Evolutionary conservation across 2,113 vertebrate species (phyloP).

Genomic region (Leucopsar rothschildi): DNA sequence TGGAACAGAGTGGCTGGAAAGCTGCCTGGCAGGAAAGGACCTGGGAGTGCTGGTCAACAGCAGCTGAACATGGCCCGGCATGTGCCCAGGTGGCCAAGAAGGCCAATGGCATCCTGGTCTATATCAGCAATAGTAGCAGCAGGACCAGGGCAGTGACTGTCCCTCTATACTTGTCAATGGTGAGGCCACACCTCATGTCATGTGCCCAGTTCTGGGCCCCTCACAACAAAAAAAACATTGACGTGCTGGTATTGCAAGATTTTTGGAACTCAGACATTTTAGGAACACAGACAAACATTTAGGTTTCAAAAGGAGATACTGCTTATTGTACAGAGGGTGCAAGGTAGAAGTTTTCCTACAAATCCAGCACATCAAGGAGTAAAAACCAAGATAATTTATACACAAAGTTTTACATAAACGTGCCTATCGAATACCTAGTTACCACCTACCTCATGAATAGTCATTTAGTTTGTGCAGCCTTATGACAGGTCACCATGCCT

Average conservation of each 20-base stretch:
- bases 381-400: not conserved
- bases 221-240: not conserved
- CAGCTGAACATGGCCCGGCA: not conserved
- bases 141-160: too few relatives aligned
- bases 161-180: not conserved
- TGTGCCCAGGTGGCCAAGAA: not conserved
- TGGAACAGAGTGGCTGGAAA: not conserved
- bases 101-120: not conserved
- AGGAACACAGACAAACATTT: not conserved
- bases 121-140: not conserved
- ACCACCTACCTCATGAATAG: not conserved
- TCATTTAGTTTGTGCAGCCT: not conserved
- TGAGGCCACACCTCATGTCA: not conserved
- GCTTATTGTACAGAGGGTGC: not conserved
- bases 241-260: not conserved
- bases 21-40: not conserved
- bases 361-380: not conserved
- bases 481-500: accelerated
- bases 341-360: not conserved
- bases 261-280: not conserved
- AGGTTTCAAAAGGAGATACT: not conserved
- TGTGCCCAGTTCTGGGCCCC: not conserved
- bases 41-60: not conserved
- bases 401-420: not conserved
- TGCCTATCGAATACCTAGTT: not conserved